A percentile compares a stretch with the other conserved stretches of the same genome.
These are phyloP conservation scores for Perodicticus potto DNA, from an alignment of 2,797 vertebrate species.

Conservation along the genomic window DNA sequence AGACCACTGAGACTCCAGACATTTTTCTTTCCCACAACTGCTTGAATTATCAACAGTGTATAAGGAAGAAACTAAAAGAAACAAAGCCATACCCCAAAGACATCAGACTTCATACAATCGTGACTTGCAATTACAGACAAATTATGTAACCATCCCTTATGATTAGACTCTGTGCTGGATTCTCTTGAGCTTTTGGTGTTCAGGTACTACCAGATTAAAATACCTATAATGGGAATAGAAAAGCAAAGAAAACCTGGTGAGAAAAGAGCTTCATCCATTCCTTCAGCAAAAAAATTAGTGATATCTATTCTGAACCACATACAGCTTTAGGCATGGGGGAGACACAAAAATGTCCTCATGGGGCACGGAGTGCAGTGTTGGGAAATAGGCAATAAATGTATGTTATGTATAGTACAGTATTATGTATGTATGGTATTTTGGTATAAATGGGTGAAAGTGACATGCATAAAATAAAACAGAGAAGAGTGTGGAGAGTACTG, in stretches of 20 bases:
- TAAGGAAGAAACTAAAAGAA: slow-evolving; percentile 43
- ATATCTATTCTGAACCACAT: not conserved
- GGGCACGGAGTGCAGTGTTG: not conserved
- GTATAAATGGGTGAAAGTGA: not conserved
- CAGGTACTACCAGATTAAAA: not conserved
- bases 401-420: no score
- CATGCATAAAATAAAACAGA: not conserved
- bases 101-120: not conserved
- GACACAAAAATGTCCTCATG: not conserved
- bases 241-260: not conserved
- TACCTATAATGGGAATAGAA: not conserved
- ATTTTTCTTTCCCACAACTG: not conserved
- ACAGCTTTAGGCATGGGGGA: not conserved
- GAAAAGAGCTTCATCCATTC: not conserved
- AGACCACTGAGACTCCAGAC: not conserved
- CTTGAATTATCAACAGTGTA: not conserved
- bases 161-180: not conserved
- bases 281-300: not conserved
- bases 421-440: no score
- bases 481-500: not conserved
- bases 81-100: not conserved
- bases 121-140: slow-evolving; percentile 22
- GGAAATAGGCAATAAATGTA: not conserved
- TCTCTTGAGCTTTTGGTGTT: slow-evolving; percentile 9
- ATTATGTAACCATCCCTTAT: not conserved